phyloP scores from a whole-genome alignment of 2,797 vertebrate species.

The Clarias fuscus region DNA sequence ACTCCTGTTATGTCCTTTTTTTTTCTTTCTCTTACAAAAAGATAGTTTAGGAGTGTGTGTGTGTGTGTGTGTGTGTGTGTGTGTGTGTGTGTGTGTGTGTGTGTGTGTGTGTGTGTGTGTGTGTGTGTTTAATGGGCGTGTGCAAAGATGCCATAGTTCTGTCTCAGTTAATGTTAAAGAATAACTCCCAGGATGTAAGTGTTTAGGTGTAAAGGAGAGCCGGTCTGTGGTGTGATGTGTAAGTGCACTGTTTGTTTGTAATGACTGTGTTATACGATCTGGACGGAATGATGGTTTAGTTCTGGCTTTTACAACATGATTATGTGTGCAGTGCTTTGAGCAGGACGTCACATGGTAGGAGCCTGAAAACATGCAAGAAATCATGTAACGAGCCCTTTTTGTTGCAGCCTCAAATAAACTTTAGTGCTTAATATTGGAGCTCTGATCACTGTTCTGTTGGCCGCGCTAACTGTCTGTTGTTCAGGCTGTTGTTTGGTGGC shows the following conservation, averaged over 20 bases:
- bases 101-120: constrained; percentile 13
- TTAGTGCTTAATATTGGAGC: neutral
- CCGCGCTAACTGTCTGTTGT: neutral
- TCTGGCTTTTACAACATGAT: neutral
- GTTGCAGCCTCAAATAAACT: too few species aligned
- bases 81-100: constrained; percentile 1
- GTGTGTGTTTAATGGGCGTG: constrained; percentile 39
- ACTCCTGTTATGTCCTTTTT: neutral
- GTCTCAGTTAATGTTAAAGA: constrained; percentile 3
- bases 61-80: neutral
- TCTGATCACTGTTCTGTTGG: too few species aligned
- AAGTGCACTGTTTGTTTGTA: neutral
- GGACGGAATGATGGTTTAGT: neutral
- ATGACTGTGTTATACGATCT: neutral
- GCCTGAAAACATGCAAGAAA: too few species aligned
- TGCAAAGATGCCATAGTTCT: neutral
- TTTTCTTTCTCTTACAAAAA: neutral
- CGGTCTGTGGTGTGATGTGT: too few species aligned
- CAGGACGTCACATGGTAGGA: neutral
- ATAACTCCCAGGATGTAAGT: neutral
- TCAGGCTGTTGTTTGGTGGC: neutral
- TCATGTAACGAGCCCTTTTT: neutral
- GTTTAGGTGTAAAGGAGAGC: neutral
- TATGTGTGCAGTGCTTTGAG: neutral
- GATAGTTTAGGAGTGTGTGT: constrained; percentile 12